Base-by-base conservation (phyloP, 2,888 invertebrate species). In the Drosophila kambysellisi region DNA sequence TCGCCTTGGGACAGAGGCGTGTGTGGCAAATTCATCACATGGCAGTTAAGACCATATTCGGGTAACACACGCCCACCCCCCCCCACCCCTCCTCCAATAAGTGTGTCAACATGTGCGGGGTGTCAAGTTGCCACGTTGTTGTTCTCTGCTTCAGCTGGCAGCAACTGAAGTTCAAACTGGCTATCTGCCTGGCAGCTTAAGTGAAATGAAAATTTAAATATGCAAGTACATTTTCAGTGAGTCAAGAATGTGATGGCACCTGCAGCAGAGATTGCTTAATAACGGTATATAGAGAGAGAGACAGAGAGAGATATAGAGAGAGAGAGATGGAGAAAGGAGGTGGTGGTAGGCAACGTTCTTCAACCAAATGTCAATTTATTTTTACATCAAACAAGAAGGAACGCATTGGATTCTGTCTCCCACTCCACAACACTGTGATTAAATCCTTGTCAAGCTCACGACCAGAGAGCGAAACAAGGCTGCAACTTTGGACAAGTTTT, bases 291-390 rank as follows among this genome's bases (percentile, higher is more conserved):
- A 25, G 2, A 29, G 1, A 32, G 2, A 11, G 41, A 58, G 51
- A 11, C 37, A 58, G 51, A 15, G 4, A 46, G 37, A 29, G 4
- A 15, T 2, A 9, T 30, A 52, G 50, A 11, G 32, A 20, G 4
- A 11, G 12, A 17, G 29, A n/a, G 8, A 25, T 7, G n/a, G 6
- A n/a, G 50, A 64, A 54, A 3, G 15, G 29, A 41, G 4, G 20
- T 57, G 4, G 20, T 57, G 8, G 20, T 20, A 9, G 15, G 20
- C 41, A 32, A 32, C 75, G 73, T 70, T 79, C 32, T 86, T 78
- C 82, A 90, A 82, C 79, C 75, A 90, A 86, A 88, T 90, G 89
- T 86, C 90, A 88, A 90, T 88, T 90, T 88, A 86, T 82, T 89
- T 46, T 88, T 83, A 81, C 84, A 86, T 79, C 83, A 81, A 77